Base-by-base conservation (phyloP, 2,888 invertebrate species). In the Lysandra coridon region DNA sequence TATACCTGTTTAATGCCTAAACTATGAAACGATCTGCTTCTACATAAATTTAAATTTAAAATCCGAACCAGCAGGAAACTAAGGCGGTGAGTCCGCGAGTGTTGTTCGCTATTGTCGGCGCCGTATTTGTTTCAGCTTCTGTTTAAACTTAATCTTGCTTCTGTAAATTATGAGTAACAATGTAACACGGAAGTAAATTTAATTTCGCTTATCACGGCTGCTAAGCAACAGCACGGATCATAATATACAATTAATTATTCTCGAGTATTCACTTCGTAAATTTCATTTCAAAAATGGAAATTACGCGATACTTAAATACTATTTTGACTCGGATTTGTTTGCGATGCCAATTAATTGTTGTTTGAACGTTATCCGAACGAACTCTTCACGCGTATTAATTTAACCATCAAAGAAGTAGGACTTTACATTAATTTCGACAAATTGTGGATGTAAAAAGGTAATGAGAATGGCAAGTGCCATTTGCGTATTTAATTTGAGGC, bases 371-470 rank as follows among this genome's bases (percentile, higher is more conserved):
- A 57, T 53, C 30, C 30, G 75, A 53, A 17, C 5, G 33, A 33
- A 33, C 57, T 76, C 76, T 33, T 76, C 76, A 44, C 74, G 74
- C n/a, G 74, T 44, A 30, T 76, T 76, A 76, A 33, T 12, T 10
- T 76, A 57, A 76, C 30, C 76, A 57, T 76, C 76, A 76, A 76
- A 57, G 53, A 53, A 74, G 74, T 74, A 49, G 14, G 75, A 23
- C 30, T 57, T 76, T 49, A 33, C 3, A 57, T 57, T 76, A 57
- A 76, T 76, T 76, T 76, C 17, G 3, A 30, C 17, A 57, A 76
- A 53, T 76, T 33, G 30, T 53, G 37, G 33, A 76, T 53, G 76
- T 76, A 53, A 30, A 57, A 33, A 76, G 30, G 14, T 76, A 57
- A 76, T 76, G 75, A 75, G 30, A 75, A 53, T 53, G 17, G 37